Base-by-base conservation (phyloP, 2,797 vertebrate genomes). In the Pelodytes ibericus region DNA sequence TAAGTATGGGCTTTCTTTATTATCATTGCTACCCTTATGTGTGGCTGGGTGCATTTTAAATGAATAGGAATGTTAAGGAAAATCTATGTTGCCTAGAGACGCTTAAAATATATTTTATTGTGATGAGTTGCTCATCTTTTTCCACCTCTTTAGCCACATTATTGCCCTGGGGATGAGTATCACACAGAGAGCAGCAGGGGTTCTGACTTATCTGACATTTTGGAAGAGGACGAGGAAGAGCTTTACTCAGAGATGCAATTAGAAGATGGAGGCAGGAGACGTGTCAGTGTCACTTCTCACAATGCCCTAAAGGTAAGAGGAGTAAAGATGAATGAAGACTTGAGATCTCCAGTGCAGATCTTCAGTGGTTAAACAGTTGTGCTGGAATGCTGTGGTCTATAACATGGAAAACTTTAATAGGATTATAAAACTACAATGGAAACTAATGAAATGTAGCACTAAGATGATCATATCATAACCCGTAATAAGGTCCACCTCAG, bases 171-270 rank as follows among this genome's bases (percentile, higher is more conserved):
- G 2, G 98, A 99, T 13, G 97, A 97, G 75, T 97, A 99, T 85
- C 94, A 96, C 68, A 98, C 96, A 0, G 98, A 99, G 88, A 99
- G 97, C 88, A 99, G 98, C 87, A 91, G 97, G 0, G 96, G 98
- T 0, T 99, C 98, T 0, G 98, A 99, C 87, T 87, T 99, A 67
- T 99, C 98, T 0, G 98, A 99, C 90, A 99, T 99, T 58, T 93
- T 99, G 95, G 98, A 99, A 87, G 98, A 99, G 82, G 98, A 99
- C 0, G 98, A 99, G 90, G 98, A 99, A 62, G 98, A 99, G 70
- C 92, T 99, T 0, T 98, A 94, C 88, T 97, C 95, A 0, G 98
- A 99, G 88, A 98, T 98, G 96, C 97, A 98, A 80, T 88, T 97
- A 87, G 98, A 99, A 83, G 98, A 97, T 0, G 95, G 96, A 5